A percentile compares a stretch with the other conserved stretches of the same genome.
phyloP scores from a whole-genome alignment of 2,888 invertebrate genomes.

The Argyresthia goedartella region DNA sequence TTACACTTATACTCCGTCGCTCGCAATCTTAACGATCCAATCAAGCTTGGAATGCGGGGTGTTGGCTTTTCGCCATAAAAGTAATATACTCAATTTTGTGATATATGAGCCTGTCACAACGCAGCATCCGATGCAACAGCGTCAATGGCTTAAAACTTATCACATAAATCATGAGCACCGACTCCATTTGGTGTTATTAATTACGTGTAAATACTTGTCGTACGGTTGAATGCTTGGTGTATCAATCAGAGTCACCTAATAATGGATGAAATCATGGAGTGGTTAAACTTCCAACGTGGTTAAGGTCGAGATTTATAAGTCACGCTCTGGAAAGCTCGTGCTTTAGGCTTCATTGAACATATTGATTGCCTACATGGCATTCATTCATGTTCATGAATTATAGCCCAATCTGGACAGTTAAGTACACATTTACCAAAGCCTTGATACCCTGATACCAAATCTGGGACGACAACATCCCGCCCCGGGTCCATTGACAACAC shows the following conservation, averaged over 20 bases:
- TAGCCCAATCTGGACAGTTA: not conserved
- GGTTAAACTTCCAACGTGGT: not conserved
- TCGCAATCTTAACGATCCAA: conserved; percentile 21
- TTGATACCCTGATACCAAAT: too few species aligned
- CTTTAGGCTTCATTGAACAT: conserved; percentile 9
- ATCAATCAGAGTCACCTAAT: not conserved
- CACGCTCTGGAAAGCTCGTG: conserved; percentile 42
- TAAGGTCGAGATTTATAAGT: conserved; percentile 33
- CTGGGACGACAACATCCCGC: not conserved
- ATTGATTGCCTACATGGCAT: not conserved
- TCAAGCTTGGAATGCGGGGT: conserved; percentile 22
- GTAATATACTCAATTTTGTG: conserved; percentile 19
- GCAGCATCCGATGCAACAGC: not conserved
- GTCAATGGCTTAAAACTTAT: not conserved
- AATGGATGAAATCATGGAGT: not conserved
- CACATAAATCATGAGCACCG: conserved; percentile 5
- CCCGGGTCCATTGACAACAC: not conserved
- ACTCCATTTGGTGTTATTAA: not conserved
- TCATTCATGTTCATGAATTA: conserved; percentile 2
- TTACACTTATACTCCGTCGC: not conserved
- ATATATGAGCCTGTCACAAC: conserved; percentile 22
- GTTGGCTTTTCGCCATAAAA: conserved; percentile 20
- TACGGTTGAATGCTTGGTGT: not conserved
- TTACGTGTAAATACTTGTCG: not conserved
- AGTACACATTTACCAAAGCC: not conserved